A percentile compares a stretch with the other conserved stretches of the same genome.
Evolutionary conservation across 2,113 vertebrate genomes (phyloP).

Genomic region (Baryphthengus martii): DNA sequence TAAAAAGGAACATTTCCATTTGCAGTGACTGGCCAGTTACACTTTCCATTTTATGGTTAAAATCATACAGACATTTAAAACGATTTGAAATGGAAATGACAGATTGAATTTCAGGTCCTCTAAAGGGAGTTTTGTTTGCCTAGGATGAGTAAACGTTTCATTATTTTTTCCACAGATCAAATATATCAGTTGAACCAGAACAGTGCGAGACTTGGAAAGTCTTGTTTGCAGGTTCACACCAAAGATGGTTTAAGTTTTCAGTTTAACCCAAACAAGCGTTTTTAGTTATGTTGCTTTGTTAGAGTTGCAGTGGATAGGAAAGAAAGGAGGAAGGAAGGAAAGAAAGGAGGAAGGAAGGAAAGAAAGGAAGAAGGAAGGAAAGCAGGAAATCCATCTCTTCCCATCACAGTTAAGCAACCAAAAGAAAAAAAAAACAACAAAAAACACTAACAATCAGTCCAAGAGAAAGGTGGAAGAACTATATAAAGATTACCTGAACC

Average conservation of each 20-base stretch:
- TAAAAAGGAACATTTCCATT: neutral
- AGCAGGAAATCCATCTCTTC: neutral
- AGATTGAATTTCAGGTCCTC: neutral
- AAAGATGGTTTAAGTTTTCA: constrained; percentile 50
- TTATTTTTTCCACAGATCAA: constrained; percentile 9
- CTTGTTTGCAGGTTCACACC: constrained; percentile 60
- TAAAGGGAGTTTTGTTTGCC: constrained; percentile 12
- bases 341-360: neutral
- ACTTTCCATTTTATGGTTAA: constrained; percentile 1
- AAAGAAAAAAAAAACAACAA: neutral
- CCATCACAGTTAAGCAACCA: neutral
- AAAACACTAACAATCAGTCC: neutral
- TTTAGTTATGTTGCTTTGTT: constrained; percentile 6
- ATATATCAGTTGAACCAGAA: constrained; percentile 1
- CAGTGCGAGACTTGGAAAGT: neutral
- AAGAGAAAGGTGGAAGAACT: neutral
- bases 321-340: neutral
- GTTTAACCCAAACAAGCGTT: neutral
- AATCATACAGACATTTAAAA: constrained; percentile 18
- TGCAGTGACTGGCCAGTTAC: neutral
- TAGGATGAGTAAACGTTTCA: constrained; percentile 12
- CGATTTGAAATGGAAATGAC: constrained; percentile 27
- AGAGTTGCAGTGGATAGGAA: neutral
- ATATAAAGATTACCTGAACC: neutral
- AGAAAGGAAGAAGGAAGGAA: neutral